Base-by-base conservation (phyloP, 1,140 invertebrate species). In the Chironomus striatipennis region DNA sequence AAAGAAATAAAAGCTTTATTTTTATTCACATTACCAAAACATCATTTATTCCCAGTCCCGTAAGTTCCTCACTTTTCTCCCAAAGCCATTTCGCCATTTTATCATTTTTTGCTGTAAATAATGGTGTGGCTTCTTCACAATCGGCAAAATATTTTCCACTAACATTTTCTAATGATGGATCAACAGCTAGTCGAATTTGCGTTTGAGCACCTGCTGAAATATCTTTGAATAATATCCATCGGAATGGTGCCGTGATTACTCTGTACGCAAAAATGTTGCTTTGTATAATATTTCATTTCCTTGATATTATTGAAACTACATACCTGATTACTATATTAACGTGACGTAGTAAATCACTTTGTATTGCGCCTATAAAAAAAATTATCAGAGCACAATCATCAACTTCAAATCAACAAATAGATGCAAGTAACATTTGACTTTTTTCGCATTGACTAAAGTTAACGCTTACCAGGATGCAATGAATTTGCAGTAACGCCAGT, bases 401-500 rank as follows among this genome's bases (percentile, higher is more conserved):
- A 34, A 34, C 24, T 2, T 34, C 24, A 34, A 34, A 34, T 34
- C 24, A 57, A 15, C 12, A 57, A 47, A 47, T 43, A 47, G n/a
- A 57, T 57, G 12, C n/a, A n/a, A n/a, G 12, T 57, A 5, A 57
- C 4, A 57, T 1, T 57, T 57, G 9, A 57, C 12, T n/a, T 12
- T 34, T 12, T 47, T 10, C 7, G 15, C 43, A 47, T 47, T 8
- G 7, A 47, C 8, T 47, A 47, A 1, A 47, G 74, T 75, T 74
- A 93, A 90, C 78, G 93, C 84, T 95, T 82, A 3, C 91, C 91
- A 9, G 91, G 91, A 79, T 93, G 91, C 0, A 91, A 81, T 57
- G 87, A 85, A 79, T 92, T 92, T 1, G 87, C 86, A 20, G 86
- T 89, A 1, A 93, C 86, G 10, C 85, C 86, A 0, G 85, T 85